Conservation (phyloP, 1,140 invertebrate species). For the Nomia melanderi region DNA sequence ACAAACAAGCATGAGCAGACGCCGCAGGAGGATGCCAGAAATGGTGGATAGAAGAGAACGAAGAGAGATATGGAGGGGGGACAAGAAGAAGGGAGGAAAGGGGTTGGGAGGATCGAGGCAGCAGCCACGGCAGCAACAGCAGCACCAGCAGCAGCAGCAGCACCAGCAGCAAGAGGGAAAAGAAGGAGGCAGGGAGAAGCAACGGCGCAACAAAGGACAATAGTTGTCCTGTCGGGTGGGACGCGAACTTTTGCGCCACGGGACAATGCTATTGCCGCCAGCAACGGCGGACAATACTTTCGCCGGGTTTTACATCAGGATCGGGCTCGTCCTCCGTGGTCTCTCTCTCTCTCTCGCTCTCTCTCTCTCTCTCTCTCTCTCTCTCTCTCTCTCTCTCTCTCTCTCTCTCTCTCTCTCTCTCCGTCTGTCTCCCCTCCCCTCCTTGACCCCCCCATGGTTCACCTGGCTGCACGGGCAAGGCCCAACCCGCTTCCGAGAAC, state of each 20-base stretch:
- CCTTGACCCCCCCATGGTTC: constrained; percentile 19
- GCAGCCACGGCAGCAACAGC: not conserved
- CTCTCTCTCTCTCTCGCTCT: constrained; percentile 16
- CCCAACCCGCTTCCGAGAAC: constrained; percentile 70
- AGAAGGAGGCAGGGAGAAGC: constrained; percentile 40
- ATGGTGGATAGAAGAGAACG: constrained; percentile 33
- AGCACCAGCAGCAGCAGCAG: constrained; percentile 2
- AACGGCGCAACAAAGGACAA: constrained; percentile 68
- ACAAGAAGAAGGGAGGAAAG: constrained; percentile 2
- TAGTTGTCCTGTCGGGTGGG: constrained; percentile 61
- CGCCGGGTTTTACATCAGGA: constrained; percentile 71
- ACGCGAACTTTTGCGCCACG: constrained; percentile 61
- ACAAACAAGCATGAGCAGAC: constrained; percentile 63
- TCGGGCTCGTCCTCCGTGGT: constrained; percentile 55
- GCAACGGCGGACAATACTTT: constrained; percentile 67
- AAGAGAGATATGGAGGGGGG: not conserved
- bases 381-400: constrained; percentile 20
- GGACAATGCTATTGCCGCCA: constrained; percentile 71
- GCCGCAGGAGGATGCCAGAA: constrained; percentile 51
- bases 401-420: not conserved
- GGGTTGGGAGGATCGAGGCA: constrained; percentile 21
- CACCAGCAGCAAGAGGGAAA: constrained; percentile 21
- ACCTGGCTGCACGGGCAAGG: constrained; percentile 40
- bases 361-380: constrained; percentile 26
- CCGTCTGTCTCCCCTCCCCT: constrained; percentile 10